Conservation (phyloP, 2,113 vertebrate species). For the Ascaphus truei region DNA sequence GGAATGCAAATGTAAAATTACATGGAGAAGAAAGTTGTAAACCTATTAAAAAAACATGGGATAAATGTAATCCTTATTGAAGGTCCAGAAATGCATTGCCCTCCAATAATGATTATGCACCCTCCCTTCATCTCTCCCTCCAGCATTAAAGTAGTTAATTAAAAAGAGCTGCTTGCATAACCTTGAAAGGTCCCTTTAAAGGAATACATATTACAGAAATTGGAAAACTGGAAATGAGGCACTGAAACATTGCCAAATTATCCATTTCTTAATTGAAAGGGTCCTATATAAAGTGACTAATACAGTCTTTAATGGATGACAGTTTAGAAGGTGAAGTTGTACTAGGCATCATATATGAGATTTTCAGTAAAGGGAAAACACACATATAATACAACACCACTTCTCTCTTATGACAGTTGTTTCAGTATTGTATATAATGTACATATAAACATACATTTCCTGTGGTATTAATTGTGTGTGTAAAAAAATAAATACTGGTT, state of each 20-base stretch:
- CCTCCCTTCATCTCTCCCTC: background rate
- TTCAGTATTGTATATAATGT: too few species aligned
- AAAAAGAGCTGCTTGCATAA: slow-evolving; percentile 28
- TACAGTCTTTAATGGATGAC: slow-evolving; percentile 1
- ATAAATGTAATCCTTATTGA: background rate
- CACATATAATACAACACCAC: too few species aligned
- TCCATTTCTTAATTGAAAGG: slow-evolving; percentile 37
- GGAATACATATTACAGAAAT: slow-evolving; percentile 27
- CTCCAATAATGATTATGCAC: slow-evolving; percentile 5
- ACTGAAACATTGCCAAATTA: slow-evolving; percentile 27
- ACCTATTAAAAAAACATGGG: slow-evolving; percentile 3
- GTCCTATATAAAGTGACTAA: slow-evolving; percentile 24
- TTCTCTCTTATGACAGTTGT: too few species aligned
- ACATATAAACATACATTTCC: too few species aligned
- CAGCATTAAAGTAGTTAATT: slow-evolving; percentile 31
- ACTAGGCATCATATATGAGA: slow-evolving; percentile 8
- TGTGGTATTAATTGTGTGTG: too few species aligned
- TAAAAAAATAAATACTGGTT: too few species aligned
- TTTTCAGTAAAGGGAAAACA: slow-evolving; percentile 5
- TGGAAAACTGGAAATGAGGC: slow-evolving; percentile 21
- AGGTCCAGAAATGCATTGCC: background rate
- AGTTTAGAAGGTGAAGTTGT: slow-evolving; percentile 11
- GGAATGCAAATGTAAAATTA: background rate
- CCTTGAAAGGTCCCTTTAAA: slow-evolving; percentile 32
- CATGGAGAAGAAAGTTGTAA: background rate